A percentile compares a stretch with the other conserved stretches of the same genome.
These are phyloP conservation scores for Ridgeia piscesae DNA, from an alignment of 1,140 invertebrate genomes.

Conservation along the genomic window DNA sequence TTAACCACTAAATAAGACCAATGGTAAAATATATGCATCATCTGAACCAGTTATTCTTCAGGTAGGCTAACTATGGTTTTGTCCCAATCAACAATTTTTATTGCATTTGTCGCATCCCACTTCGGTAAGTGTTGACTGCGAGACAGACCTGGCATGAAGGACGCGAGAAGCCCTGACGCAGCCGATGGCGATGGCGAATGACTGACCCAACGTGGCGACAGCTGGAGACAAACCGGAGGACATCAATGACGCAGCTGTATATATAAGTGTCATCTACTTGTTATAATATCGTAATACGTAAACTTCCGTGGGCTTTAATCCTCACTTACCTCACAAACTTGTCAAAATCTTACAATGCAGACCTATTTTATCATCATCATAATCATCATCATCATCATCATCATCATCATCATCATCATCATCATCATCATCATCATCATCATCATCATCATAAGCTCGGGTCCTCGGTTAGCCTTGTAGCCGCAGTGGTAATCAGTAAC, in stretches of 20 bases:
- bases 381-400: no score
- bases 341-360: no score
- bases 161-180: constrained; percentile 10
- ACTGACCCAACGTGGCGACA: background rate
- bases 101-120: background rate
- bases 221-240: background rate
- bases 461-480: no score
- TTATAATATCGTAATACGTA: background rate
- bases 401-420: no score
- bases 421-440: no score
- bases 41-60: no score
- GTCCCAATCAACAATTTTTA: background rate
- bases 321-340: no score
- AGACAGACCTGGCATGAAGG: background rate
- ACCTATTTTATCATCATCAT: no score
- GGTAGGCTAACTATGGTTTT: background rate
- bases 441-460: no score
- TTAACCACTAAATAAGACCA: background rate
- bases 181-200: constrained; percentile 16
- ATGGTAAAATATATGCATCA: no score
- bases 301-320: background rate
- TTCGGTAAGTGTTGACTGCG: background rate
- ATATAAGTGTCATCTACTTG: background rate
- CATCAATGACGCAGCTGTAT: background rate
- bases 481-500: no score